A percentile compares a stretch with the other conserved stretches of the same genome.
phyloP scores from a whole-genome alignment of 2,113 vertebrate species.

The Cyanoramphus novaezelandiae region DNA sequence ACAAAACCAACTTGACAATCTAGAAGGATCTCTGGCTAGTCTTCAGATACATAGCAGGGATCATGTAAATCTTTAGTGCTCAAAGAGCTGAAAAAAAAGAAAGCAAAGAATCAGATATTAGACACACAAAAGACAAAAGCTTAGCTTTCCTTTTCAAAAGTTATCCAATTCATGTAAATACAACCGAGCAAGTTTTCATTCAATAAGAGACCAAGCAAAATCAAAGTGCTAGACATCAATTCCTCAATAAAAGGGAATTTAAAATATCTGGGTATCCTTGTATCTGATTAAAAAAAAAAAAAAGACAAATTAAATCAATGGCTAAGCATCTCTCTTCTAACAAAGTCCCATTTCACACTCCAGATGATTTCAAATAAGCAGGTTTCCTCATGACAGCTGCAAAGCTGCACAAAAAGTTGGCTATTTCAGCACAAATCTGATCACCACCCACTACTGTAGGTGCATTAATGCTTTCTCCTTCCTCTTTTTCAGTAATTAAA shows the following conservation, averaged over 20 bases:
- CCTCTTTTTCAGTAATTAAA: background rate
- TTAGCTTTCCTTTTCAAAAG: conserved; percentile 17
- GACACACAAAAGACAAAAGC: background rate
- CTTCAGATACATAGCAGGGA: background rate
- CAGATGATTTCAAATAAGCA: background rate
- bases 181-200: background rate
- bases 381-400: background rate
- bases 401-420: background rate
- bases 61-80: background rate
- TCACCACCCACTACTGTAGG: background rate
- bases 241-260: conserved; percentile 11
- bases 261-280: background rate
- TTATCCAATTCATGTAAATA: conserved; percentile 5
- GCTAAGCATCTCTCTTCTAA: background rate
- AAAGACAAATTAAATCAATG: background rate
- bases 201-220: background rate
- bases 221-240: conserved; percentile 41
- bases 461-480: background rate
- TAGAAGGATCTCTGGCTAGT: background rate
- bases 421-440: background rate
- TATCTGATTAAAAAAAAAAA: background rate
- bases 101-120: background rate
- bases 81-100: conserved; percentile 3
- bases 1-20: background rate
- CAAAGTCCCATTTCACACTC: background rate